Base-by-base conservation (phyloP, 2,888 invertebrate species). In the Lucinisca nassula region DNA sequence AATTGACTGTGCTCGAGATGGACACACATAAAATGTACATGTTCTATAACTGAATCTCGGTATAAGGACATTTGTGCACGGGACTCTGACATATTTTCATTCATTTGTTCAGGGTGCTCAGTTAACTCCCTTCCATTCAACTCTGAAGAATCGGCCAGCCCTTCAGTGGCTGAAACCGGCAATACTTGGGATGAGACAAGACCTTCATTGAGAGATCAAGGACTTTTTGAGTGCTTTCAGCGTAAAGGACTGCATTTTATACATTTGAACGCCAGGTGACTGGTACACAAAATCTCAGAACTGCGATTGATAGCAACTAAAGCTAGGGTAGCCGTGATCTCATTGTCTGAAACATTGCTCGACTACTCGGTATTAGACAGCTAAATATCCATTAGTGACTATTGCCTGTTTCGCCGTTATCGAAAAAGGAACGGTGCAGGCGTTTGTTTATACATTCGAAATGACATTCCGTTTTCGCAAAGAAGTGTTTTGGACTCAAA, bases 211-310 rank as follows among this genome's bases (percentile, higher is more conserved):
- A 6, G 14, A 1, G 67, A 67, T 35, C 32, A 32, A 35, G 35
- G 17, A 1, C 67, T 35, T 67, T 67, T 67, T 35, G 35, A 67
- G 32, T 67, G 35, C 17, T 67, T 67, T 21, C 12, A 67, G 3
- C 3, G 67, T 12, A 67, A 67, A 67, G 67, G 67, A 67, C 67
- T 67, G 32, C 35, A 67, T 21, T 67, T 67, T 35, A 67, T 67
- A 12, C 67, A 67, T 35, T n/a, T 67, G 67, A 67, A 67, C 35
- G 67, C 24, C 32, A 67, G 67, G 35, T 67, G 35, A 17, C 17
- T 67, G 17, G 17, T 67, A 2, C 1, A 32, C 3, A 67, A 67
- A 67, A 67, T 35, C 35, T 67, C 67, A 14, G 67, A 67, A 67
- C 67, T 67, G 4, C 67, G 67, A 35, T 67, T 35, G 35, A 35